Evolutionary conservation across 2,888 invertebrate genomes (phyloP).

Genomic region (Ophioninae sp.): DNA sequence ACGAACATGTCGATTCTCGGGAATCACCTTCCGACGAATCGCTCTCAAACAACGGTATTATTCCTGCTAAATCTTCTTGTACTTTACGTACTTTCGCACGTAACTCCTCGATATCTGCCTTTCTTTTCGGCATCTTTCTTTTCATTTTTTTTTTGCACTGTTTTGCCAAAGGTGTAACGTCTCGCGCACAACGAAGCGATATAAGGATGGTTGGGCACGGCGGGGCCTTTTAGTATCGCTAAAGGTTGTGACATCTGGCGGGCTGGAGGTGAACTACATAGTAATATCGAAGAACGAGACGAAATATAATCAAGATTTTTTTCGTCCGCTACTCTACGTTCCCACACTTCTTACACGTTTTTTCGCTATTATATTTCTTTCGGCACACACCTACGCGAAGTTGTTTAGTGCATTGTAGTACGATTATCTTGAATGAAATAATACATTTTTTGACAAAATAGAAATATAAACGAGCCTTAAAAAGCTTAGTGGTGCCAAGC

Average conservation of each 20-base stretch:
- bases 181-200: conserved; percentile 10
- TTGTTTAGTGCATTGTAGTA: conserved; percentile 6
- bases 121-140: background rate
- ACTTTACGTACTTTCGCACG: conserved; percentile 3
- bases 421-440: background rate
- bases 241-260: conserved; percentile 7
- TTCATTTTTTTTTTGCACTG: conserved; percentile 1
- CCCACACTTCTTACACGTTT: background rate
- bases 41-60: conserved; percentile 6
- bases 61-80: background rate
- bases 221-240: conserved; percentile 12
- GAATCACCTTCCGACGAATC: conserved; percentile 1
- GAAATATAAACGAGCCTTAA: no score
- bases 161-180: conserved; percentile 3
- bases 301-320: conserved; percentile 11
- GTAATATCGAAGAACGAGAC: conserved; percentile 14
- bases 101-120: conserved; percentile 1
- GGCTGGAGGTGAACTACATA: conserved; percentile 5
- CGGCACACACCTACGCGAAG: background rate
- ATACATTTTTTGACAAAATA: conserved; percentile 5
- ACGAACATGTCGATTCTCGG: background rate
- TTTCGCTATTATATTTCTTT: conserved; percentile 17
- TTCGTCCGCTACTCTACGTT: background rate
- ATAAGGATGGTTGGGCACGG: no score
- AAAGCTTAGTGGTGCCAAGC: no score